Percentiles rank a stretch among this genome's conserved stretches.
Evolutionary conservation across 2,888 invertebrate genomes (phyloP).

Genomic region (Eupithecia subfuscata): DNA sequence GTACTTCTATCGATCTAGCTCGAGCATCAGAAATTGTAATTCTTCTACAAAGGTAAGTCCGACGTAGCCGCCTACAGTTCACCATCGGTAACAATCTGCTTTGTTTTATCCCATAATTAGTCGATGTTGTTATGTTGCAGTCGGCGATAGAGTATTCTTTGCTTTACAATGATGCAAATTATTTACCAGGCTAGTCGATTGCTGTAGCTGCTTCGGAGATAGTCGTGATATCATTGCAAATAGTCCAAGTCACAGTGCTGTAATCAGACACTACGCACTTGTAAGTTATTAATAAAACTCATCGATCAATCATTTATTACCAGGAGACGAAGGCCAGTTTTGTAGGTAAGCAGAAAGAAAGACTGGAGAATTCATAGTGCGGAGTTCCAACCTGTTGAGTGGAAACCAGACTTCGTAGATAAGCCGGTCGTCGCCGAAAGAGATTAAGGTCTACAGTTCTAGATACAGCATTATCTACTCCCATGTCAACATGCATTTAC

Average conservation of each 20-base stretch:
- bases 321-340: conserved; percentile 35
- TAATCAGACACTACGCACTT: conserved; percentile 77
- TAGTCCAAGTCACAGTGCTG: conserved; percentile 58
- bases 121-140: conserved; percentile 43
- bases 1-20: conserved; percentile 11
- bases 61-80: conserved; percentile 70
- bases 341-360: conserved; percentile 36
- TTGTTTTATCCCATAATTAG: conserved; percentile 61
- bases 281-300: conserved; percentile 70
- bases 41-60: conserved; percentile 64
- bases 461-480: not conserved
- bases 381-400: conserved; percentile 42
- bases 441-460: not conserved
- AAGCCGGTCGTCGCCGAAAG: conserved; percentile 35
- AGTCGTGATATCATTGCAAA: conserved; percentile 51
- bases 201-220: conserved; percentile 41
- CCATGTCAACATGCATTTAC: not conserved
- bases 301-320: conserved; percentile 54
- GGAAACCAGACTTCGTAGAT: conserved; percentile 29
- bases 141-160: conserved; percentile 32
- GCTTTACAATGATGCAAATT: conserved; percentile 13
- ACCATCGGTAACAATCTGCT: conserved; percentile 64
- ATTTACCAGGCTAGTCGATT: conserved; percentile 33
- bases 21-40: conserved; percentile 20
- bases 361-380: not conserved